These are phyloP conservation scores for Drosophila funebris DNA, from an alignment of 1,140 invertebrate species.

Conservation along the genomic window DNA sequence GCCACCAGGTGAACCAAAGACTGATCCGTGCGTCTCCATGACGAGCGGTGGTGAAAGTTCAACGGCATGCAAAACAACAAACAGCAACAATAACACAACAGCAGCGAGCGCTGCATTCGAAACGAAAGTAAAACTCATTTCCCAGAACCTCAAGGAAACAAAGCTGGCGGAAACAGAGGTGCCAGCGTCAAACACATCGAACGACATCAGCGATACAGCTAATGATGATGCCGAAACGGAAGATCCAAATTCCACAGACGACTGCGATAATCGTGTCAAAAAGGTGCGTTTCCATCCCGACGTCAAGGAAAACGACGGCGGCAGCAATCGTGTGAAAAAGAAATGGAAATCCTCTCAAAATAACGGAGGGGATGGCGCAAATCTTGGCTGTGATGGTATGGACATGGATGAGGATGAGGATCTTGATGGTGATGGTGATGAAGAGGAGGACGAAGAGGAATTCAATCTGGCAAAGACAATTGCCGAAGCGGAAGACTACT, in stretches of 20 bases:
- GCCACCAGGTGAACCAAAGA: slow-evolving; percentile 22
- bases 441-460: slow-evolving; percentile 62
- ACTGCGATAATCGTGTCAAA: slow-evolving; percentile 53
- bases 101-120: slow-evolving; percentile 66
- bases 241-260: slow-evolving; percentile 34
- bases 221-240: neutral
- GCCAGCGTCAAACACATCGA: slow-evolving; percentile 17
- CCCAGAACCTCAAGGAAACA: slow-evolving; percentile 77
- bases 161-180: slow-evolving; percentile 55
- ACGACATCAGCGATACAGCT: too few relatives aligned
- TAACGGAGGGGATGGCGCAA: slow-evolving; percentile 21
- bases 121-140: slow-evolving; percentile 76
- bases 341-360: slow-evolving; percentile 51
- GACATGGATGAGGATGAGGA: slow-evolving; percentile 46
- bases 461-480: slow-evolving; percentile 73
- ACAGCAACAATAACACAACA: slow-evolving; percentile 24
- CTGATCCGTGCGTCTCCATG: slow-evolving; percentile 14
- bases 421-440: slow-evolving; percentile 19
- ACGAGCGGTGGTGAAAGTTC: slow-evolving; percentile 38
- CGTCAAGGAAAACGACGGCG: slow-evolving; percentile 71
- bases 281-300: slow-evolving; percentile 77
- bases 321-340: slow-evolving; percentile 68
- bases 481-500: slow-evolving; percentile 74
- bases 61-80: slow-evolving; percentile 25
- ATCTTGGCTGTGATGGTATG: slow-evolving; percentile 59